A percentile compares a stretch with the other conserved stretches of the same genome.
phyloP scores from a whole-genome alignment of 2,113 vertebrate species.

The Ellobius talpinus region DNA sequence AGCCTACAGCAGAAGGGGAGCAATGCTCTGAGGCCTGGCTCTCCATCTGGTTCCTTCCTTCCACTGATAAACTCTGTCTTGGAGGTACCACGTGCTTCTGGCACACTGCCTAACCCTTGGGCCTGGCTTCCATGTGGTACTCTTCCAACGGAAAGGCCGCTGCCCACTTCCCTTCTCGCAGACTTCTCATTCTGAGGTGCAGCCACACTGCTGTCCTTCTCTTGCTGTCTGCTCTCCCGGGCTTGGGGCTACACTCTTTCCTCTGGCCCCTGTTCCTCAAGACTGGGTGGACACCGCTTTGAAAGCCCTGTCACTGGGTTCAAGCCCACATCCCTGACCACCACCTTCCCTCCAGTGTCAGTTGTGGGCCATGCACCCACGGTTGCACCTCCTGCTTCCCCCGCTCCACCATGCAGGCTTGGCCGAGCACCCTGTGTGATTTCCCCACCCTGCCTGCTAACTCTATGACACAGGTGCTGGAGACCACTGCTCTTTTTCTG shows the following conservation, averaged over 20 bases:
- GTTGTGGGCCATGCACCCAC: neutral
- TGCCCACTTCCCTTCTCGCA: neutral
- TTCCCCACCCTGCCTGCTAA: neutral
- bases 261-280: neutral
- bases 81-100: neutral
- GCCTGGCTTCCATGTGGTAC: neutral
- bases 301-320: neutral
- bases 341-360: neutral
- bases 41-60: neutral
- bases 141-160: neutral
- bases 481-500: neutral
- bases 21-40: neutral
- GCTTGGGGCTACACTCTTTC: neutral
- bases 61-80: neutral
- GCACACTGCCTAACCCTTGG: neutral
- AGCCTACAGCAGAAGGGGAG: neutral
- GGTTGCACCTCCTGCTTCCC: neutral
- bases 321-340: neutral
- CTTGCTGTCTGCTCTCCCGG: neutral
- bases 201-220: neutral
- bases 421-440: no score
- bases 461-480: neutral
- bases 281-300: neutral
- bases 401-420: rapidly evolving
- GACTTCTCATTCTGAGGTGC: neutral